Percentiles rank a stretch among this genome's conserved stretches.
Conservation (phyloP, 2,113 vertebrate species). For the Lontra canadensis region DNA sequence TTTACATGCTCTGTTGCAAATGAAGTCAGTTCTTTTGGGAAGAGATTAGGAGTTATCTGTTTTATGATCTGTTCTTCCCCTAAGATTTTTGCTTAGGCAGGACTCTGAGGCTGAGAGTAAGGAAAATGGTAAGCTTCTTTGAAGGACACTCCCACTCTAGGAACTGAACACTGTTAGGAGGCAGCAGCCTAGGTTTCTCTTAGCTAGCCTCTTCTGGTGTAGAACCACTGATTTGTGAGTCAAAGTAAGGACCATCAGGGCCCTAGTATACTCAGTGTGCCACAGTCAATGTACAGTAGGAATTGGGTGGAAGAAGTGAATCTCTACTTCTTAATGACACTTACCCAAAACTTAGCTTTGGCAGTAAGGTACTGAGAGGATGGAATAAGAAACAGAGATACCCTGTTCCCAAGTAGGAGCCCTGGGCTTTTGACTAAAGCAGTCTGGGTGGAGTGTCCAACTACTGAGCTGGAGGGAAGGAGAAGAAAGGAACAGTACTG, state of each 20-base stretch:
- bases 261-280: not conserved
- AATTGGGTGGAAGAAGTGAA: not conserved
- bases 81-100: not conserved
- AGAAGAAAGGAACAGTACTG: not conserved
- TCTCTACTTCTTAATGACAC: not conserved
- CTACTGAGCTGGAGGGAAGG: not conserved
- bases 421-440: not conserved
- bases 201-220: not conserved
- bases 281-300: not conserved
- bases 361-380: not conserved
- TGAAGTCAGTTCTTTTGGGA: not conserved
- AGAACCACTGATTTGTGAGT: not conserved
- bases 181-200: not conserved
- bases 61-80: not conserved
- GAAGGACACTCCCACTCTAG: not conserved
- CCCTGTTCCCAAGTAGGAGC: not conserved
- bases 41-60: not conserved
- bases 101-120: not conserved
- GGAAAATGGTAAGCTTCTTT: not conserved
- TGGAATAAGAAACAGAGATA: not conserved
- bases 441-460: not conserved
- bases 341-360: not conserved
- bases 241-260: not conserved
- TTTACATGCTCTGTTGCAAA: not conserved
- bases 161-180: not conserved